These are phyloP conservation scores for Xestia sexstrigata DNA, from an alignment of 2,888 invertebrate species.

Conservation along the genomic window DNA sequence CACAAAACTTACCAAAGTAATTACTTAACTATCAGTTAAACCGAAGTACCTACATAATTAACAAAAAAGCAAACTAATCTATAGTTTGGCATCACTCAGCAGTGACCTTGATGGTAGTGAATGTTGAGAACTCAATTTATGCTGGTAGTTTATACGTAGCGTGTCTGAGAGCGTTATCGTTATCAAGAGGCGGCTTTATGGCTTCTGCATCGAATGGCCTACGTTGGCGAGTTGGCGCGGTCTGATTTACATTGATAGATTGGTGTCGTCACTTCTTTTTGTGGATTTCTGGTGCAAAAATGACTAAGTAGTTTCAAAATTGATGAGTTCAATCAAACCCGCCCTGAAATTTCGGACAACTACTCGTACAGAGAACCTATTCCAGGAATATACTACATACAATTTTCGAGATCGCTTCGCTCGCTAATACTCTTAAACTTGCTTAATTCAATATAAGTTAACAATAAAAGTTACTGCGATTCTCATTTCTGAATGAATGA, in stretches of 20 bases:
- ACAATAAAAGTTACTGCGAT: no score
- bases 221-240: conserved; percentile 13
- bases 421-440: no score
- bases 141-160: conserved; percentile 39
- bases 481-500: no score
- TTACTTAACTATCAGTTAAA: not conserved
- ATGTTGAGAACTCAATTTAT: conserved; percentile 41
- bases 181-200: conserved; percentile 37
- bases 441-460: no score
- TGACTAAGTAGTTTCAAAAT: not conserved
- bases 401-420: no score
- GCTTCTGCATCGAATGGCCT: conserved; percentile 34
- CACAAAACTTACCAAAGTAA: not conserved
- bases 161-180: conserved; percentile 39
- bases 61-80: conserved; percentile 1
- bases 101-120: conserved; percentile 21
- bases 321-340: no score
- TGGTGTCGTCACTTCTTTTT: conserved; percentile 16
- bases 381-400: not conserved
- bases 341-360: not conserved
- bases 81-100: conserved; percentile 22
- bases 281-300: not conserved
- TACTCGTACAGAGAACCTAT: not conserved
- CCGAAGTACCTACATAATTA: not conserved
- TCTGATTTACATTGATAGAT: conserved; percentile 32